These are phyloP conservation scores for Cebidichthys violaceus DNA, from an alignment of 2,113 vertebrate species.

Conservation along the genomic window DNA sequence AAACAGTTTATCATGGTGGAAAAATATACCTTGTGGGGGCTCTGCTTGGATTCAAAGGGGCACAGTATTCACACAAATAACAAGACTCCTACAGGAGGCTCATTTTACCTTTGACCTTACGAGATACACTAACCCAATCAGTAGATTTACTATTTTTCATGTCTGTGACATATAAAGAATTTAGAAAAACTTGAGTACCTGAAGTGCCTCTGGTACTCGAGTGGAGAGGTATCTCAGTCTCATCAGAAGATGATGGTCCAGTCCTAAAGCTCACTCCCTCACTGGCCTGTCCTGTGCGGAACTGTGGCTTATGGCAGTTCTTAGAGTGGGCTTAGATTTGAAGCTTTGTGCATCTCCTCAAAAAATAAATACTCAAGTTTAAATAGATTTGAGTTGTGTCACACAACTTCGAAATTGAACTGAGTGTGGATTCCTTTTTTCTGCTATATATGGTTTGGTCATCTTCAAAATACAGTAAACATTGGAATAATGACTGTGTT, in stretches of 20 bases:
- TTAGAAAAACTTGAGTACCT: not conserved
- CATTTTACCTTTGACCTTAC: constrained; percentile 22
- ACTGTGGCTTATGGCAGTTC: not conserved
- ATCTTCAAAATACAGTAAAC: not conserved
- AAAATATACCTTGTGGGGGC: constrained; percentile 57
- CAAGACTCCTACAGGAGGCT: constrained; percentile 20
- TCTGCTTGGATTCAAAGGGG: constrained; percentile 39
- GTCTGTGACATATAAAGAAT: constrained; percentile 13
- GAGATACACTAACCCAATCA: constrained; percentile 32
- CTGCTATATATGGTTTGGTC: constrained; percentile 1
- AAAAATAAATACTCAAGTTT: not conserved
- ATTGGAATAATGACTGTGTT: not conserved
- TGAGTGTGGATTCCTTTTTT: not conserved
- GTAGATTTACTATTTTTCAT: not conserved
- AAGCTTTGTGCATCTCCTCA: not conserved
- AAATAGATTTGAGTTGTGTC: not conserved
- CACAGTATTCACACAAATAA: constrained; percentile 27
- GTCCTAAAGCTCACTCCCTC: constrained; percentile 8
- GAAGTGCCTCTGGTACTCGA: constrained; percentile 11
- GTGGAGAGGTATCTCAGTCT: not conserved
- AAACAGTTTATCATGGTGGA: constrained; percentile 58
- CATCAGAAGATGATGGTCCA: constrained; percentile 14
- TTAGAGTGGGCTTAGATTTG: not conserved
- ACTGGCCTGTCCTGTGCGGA: not conserved
- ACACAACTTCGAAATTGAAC: not conserved